Base-by-base conservation (phyloP, 2,113 vertebrate species). In the Hiodon alosoides region DNA sequence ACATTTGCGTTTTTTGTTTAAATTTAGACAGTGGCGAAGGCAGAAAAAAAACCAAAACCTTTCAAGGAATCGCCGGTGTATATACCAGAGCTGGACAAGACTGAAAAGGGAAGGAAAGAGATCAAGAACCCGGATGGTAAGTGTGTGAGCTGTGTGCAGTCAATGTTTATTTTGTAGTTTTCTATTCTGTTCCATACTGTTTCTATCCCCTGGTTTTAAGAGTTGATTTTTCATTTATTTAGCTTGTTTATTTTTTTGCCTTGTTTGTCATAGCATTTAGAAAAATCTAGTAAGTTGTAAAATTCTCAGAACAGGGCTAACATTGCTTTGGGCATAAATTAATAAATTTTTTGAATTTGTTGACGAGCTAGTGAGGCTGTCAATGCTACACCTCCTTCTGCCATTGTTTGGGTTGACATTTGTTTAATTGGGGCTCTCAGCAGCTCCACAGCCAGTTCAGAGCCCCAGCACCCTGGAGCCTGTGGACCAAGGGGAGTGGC, bases 51-150 rank as follows among this genome's bases (percentile, higher is more conserved):
- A 86, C 68, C 64, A 7, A 96, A 96, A 84, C 0, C 75, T 7
- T 58, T 79, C 76, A 98, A 95, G 89, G 96, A 97, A 69, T 93
- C 94, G 81, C 80, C 83, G 7, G 90, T 81, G 61, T 94, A 90
- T 83, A 96, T 84, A 60, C 16, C 84, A 75, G 95, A 96, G 3
- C 51, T 80, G 0, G 93, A 97, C 74, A 98, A 91, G 83, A 87
- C 89, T 14, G 94, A 95, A 73, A 94, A 88, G 80, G 73, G 0
- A 66, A 93, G 87, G 82, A 94, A 87, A 86, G 92, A 94, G 14
- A 79, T 85, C 66, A 93, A 86, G 48, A 77, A 77, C 65, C 71
- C 90, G 57, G 95, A 95, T 74, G 91, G 97, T 97, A 87, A 90
- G 93, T 78, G 31, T 31, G 31, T 31, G 31, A 31, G 31, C 31